Base-by-base conservation (phyloP, 2,888 invertebrate genomes). In the Hecatera dysodea region DNA sequence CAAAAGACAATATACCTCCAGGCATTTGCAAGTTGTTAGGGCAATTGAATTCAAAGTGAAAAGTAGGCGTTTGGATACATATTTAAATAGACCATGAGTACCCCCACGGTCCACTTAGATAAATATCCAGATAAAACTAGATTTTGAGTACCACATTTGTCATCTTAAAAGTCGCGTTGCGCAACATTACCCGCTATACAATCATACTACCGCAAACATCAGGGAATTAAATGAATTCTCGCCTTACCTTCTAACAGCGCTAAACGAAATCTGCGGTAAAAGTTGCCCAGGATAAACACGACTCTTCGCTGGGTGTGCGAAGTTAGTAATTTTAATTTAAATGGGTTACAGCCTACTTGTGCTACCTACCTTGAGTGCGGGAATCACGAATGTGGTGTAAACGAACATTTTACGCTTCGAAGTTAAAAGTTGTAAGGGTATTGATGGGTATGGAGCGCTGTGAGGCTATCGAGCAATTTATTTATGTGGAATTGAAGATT, bases 201-300 rank as follows among this genome's bases (percentile, higher is more conserved):
- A 91, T 89, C 90, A 89, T 86, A 86, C 87, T 77, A 82, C 71
- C 63, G 60, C 85, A 88, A 88, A 87, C 85, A 87, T 89, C 77
- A 81, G 80, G 73, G 79, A 83, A 86, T 88, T 86, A 87, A 88
- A 88, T 80, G 87, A 86, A 87, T 86, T 87, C 83, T 64, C 81
- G 74, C 78, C 81, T 82, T 83, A 82, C 75, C 78, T 75, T 79
- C 63, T 82, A 87, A 87, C 86, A 75, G 80, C 79, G 71, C 76
- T 79, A 84, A 84, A 87, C 74, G 76, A 84, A 85, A 84, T 78
- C 77, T 64, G 71, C 53, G 72, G 70, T 12, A 62, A 83, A 88
- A 80, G 81, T 85, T 73, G 56, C 67, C 56, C 63, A 76, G 75
- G 80, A 78, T 84, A 81, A 84, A 86, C 81, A 83, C 57, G 69